Evolutionary conservation across 2,113 vertebrate species (phyloP).

Genomic region (Pomatorhinus ruficollis): DNA sequence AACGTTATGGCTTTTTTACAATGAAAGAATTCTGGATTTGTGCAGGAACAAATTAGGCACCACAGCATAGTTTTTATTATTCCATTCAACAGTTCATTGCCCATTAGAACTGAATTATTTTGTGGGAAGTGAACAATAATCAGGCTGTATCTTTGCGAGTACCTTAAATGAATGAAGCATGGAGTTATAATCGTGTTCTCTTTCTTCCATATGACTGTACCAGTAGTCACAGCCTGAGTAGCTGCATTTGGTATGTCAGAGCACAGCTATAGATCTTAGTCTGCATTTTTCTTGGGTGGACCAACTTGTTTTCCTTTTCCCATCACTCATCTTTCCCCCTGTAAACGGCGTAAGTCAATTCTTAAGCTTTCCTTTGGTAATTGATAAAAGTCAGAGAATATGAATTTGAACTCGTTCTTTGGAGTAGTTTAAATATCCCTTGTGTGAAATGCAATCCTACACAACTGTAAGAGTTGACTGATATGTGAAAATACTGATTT

Average conservation of each 20-base stretch:
- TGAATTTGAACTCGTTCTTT: not conserved
- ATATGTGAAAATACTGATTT: not conserved
- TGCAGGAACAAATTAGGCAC: not conserved
- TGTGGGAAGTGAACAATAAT: not conserved
- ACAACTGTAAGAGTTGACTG: not conserved
- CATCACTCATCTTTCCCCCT: not conserved
- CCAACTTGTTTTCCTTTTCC: not conserved
- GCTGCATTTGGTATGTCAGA: not conserved
- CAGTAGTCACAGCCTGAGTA: not conserved
- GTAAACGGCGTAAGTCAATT: not conserved
- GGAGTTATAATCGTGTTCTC: not conserved
- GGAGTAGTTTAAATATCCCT: not conserved
- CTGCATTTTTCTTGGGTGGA: not conserved
- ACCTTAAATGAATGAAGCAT: not conserved
- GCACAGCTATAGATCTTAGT: not conserved
- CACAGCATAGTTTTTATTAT: not conserved
- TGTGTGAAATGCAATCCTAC: not conserved
- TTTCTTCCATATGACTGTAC: not conserved
- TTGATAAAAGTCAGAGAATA: not conserved
- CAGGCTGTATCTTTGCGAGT: not conserved
- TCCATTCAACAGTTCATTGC: not conserved
- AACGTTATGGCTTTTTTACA: rapidly evolving
- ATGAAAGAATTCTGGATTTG: not conserved
- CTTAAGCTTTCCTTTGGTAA: not conserved
- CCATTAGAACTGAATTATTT: not conserved